Conservation (phyloP, 2,888 invertebrate species). For the Lepidocyrtinus sp. region DNA sequence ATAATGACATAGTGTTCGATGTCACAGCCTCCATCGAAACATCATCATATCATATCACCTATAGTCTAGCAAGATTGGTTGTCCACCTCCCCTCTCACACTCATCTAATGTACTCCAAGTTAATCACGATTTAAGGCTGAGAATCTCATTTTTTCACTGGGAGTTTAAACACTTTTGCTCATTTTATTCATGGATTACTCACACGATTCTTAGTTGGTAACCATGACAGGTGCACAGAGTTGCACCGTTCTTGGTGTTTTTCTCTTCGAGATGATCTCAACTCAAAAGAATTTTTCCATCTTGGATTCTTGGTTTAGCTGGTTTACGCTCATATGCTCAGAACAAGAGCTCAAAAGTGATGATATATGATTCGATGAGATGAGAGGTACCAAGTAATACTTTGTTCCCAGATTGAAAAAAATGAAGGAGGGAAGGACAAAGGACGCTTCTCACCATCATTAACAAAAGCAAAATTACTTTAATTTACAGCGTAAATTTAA, state of each 20-base stretch:
- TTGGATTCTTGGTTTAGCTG: no score
- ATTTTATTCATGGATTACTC: constrained; percentile 26
- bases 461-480: no score
- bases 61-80: no score
- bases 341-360: neutral
- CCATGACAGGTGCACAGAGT: constrained; percentile 9
- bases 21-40: constrained; percentile 9
- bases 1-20: neutral
- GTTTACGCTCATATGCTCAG: neutral
- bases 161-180: neutral
- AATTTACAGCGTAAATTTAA: no score
- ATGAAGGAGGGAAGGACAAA: no score
- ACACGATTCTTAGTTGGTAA: neutral
- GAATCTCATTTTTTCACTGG: constrained; percentile 11
- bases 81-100: no score
- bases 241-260: neutral
- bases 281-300: no score
- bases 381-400: neutral
- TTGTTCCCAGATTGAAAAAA: no score
- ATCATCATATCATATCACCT: no score
- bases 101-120: no score
- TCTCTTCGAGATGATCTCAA: no score
- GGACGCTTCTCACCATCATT: no score
- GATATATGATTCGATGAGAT: neutral
- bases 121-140: constrained; percentile 56